These are phyloP conservation scores for Stenotaenia linearis DNA, from an alignment of 2,888 invertebrate species.

Conservation along the genomic window DNA sequence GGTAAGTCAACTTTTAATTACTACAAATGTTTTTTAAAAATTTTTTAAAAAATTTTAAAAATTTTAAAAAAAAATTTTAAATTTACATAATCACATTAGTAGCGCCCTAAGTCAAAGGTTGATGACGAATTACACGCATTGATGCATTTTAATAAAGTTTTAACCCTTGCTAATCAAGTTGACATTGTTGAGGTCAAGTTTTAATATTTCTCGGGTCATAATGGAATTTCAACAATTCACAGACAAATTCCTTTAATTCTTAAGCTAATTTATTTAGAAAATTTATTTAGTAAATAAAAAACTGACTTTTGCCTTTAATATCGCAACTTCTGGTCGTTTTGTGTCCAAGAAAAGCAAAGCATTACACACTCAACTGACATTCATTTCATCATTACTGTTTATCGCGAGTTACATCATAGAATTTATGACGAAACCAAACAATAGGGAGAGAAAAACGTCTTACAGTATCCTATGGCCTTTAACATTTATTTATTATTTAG, in stretches of 20 bases:
- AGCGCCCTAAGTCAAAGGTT: not conserved
- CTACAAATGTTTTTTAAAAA: not conserved
- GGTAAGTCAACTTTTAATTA: not conserved
- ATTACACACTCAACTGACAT: too few species aligned
- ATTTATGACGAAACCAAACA: too few species aligned
- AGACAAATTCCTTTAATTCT: too few species aligned
- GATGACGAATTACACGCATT: not conserved
- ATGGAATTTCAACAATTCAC: not conserved
- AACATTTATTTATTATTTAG: not conserved
- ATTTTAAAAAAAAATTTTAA: not conserved
- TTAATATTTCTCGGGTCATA: not conserved
- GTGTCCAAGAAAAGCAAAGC: too few species aligned
- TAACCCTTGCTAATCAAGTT: not conserved
- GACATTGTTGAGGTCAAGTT: not conserved
- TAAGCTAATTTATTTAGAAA: too few species aligned
- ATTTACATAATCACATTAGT: not conserved
- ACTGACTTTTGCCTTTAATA: too few species aligned
- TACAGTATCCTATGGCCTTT: not conserved
- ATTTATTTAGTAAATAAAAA: too few species aligned
- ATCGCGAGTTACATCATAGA: too few species aligned
- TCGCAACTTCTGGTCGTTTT: too few species aligned
- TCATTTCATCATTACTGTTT: too few species aligned
- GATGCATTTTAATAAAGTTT: slow-evolving; percentile 6
- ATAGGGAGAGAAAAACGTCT: too few species aligned
- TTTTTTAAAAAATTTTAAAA: not conserved